A percentile compares a stretch with the other conserved stretches of the same genome.
Evolutionary conservation across 37 sponge, comb jelly and placozoan species (phyloP).

Genomic region (Haliclona indistincta): DNA sequence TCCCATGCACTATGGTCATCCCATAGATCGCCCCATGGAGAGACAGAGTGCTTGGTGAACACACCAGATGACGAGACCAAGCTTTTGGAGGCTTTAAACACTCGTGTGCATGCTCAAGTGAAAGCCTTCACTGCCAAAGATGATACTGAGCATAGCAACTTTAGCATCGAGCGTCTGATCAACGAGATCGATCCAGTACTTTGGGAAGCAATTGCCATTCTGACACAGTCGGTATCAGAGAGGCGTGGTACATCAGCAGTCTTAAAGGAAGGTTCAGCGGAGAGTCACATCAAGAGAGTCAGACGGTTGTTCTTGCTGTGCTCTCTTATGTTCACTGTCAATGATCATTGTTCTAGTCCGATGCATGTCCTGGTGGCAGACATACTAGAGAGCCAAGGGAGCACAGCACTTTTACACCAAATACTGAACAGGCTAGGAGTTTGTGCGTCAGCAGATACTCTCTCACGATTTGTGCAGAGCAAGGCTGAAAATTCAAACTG

Average conservation of each 20-base stretch:
- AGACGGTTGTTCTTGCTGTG: constrained; percentile 11
- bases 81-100: constrained; percentile 5
- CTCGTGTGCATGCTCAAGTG: background rate
- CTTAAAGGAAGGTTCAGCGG: background rate
- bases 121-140: background rate
- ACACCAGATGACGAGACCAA: background rate
- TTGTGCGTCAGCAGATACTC: constrained; percentile 20
- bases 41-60: background rate
- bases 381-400: constrained; percentile 22
- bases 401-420: constrained; percentile 8
- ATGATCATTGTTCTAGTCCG: constrained; percentile 21
- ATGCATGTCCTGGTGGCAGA: constrained; percentile 20
- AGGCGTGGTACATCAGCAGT: background rate
- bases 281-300: constrained; percentile 1
- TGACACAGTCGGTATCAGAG: constrained; percentile 13
- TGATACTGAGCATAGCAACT: background rate
- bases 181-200: background rate
- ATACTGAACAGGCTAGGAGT: constrained; percentile 19
- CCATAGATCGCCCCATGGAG: too few species aligned
- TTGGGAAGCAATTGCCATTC: background rate
- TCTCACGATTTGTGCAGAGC: constrained; percentile 20
- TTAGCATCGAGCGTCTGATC: constrained; percentile 11
- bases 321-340: background rate
- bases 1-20: constrained; percentile 6
- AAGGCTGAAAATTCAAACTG: background rate